Conservation (phyloP, 2,113 vertebrate genomes). For the Felis chaus region DNA sequence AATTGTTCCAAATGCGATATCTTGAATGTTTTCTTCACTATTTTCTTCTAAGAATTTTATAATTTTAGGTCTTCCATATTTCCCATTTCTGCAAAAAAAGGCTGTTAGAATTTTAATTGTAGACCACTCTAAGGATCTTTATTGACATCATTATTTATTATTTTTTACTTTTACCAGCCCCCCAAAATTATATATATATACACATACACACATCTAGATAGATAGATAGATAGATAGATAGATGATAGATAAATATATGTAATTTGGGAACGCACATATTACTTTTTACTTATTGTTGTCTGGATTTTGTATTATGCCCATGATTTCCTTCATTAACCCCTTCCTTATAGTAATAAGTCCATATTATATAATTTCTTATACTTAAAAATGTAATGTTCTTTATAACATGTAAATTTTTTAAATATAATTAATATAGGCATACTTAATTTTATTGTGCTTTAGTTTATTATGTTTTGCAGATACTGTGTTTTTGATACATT, state of each 20-base stretch:
- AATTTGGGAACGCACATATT: not conserved
- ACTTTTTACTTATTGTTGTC: not conserved
- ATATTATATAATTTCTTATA: not conserved
- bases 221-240: not conserved
- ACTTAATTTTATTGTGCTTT: not conserved
- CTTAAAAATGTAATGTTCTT: not conserved
- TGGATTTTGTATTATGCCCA: not conserved
- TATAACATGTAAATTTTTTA: not conserved
- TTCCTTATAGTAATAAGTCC: not conserved
- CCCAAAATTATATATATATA: not conserved
- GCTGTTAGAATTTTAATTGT: not conserved
- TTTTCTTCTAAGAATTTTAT: not conserved
- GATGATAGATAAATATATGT: not conserved
- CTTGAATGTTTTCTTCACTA: not conserved
- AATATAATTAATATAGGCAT: not conserved
- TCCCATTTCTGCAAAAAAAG: not conserved
- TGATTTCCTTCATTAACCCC: not conserved
- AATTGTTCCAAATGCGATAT: not conserved
- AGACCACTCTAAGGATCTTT: not conserved
- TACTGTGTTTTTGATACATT: not conserved
- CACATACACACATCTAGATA: not conserved
- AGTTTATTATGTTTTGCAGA: not conserved
- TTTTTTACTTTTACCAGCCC: not conserved
- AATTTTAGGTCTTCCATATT: not conserved
- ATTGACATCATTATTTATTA: not conserved